phyloP scores from a whole-genome alignment of 2,888 invertebrate genomes.

The Steinernema scapterisci region DNA sequence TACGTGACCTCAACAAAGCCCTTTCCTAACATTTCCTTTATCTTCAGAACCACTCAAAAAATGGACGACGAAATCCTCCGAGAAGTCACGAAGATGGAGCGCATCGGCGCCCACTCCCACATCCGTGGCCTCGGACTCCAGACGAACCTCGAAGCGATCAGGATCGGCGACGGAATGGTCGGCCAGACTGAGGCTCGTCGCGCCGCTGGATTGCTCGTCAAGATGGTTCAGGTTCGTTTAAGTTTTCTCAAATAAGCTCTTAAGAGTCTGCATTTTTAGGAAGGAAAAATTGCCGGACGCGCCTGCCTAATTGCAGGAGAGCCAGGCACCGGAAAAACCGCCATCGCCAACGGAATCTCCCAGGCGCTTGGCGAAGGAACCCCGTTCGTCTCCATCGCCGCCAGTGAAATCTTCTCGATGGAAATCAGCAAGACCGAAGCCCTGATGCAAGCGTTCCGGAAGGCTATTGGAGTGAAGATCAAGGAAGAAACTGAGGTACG shows the following conservation, averaged over 20 bases:
- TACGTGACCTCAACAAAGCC: too few species aligned
- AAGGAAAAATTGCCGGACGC: constrained; percentile 94
- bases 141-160: constrained; percentile 85
- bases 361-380: constrained; percentile 75
- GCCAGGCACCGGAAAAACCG: constrained; percentile 96
- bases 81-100: constrained; percentile 55
- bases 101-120: constrained; percentile 88
- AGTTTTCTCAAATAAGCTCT: constrained; percentile 13
- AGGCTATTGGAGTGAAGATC: constrained; percentile 90
- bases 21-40: too few species aligned
- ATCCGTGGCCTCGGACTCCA: constrained; percentile 89
- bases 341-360: constrained; percentile 86
- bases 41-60: neutral
- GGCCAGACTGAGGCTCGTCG: constrained; percentile 80
- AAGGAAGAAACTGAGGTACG: constrained; percentile 74
- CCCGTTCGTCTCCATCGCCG: constrained; percentile 97
- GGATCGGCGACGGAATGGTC: constrained; percentile 71
- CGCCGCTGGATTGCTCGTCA: constrained; percentile 90
- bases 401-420: constrained; percentile 94
- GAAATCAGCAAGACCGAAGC: constrained; percentile 99
- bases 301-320: constrained; percentile 93
- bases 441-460: constrained; percentile 90
- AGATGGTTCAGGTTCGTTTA: constrained; percentile 82
- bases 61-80: constrained; percentile 28
- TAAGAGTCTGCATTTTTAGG: constrained; percentile 69